These are phyloP conservation scores for Hyperopisus bebe DNA, from an alignment of 2,113 vertebrate species.

Conservation along the genomic window DNA sequence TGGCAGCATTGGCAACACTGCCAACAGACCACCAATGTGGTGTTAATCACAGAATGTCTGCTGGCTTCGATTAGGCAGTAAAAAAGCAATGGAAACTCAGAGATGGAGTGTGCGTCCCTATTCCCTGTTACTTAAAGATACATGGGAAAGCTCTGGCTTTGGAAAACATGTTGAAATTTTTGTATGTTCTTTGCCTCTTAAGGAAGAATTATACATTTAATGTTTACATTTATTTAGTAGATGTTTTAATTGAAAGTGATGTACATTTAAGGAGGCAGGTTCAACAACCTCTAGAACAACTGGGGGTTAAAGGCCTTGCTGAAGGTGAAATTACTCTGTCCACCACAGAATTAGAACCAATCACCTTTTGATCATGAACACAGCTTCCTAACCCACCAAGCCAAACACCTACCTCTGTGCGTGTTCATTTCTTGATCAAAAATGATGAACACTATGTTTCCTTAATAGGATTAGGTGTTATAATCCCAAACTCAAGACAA, in stretches of 20 bases:
- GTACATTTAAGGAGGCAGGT: not conserved
- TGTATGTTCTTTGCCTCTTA: not conserved
- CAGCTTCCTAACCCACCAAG: not conserved
- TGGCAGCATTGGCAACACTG: not conserved
- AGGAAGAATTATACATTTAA: not conserved
- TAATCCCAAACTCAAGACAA: not conserved
- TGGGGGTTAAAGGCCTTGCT: not conserved
- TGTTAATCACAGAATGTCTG: not conserved
- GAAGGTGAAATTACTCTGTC: not conserved
- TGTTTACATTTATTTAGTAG: not conserved
- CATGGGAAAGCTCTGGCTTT: not conserved
- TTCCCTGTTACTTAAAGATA: not conserved
- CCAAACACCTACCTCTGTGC: not conserved
- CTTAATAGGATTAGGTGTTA: too few relatives aligned
- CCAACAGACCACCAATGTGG: not conserved
- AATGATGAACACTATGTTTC: not conserved
- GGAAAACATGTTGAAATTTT: not conserved
- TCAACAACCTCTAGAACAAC: not conserved
- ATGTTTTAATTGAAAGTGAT: not conserved
- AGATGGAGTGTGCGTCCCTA: not conserved
- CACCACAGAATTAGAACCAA: not conserved
- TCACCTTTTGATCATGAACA: not conserved
- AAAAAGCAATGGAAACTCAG: not conserved
- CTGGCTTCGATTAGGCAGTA: not conserved
- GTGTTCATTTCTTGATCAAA: not conserved